A percentile compares a stretch with the other conserved stretches of the same genome.
These are phyloP conservation scores for Cheilosia pagana DNA, from an alignment of 2,888 invertebrate species.

Conservation along the genomic window DNA sequence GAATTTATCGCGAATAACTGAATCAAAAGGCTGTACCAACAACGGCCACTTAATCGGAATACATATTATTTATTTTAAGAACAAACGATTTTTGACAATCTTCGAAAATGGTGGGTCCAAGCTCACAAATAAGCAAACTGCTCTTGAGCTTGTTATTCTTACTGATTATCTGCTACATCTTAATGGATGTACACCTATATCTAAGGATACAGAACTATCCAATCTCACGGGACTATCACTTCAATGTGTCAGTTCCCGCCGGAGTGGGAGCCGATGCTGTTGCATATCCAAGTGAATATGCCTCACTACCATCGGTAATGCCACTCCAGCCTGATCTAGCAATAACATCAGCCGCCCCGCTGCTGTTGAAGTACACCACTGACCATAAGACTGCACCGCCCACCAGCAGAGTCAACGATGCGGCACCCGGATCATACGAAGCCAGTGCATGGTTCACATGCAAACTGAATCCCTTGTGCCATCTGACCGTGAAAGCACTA, in stretches of 20 bases:
- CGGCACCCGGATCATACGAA: conserved; percentile 77
- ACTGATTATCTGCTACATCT: conserved; percentile 87
- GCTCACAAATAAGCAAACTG: conserved; percentile 89
- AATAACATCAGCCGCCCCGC: conserved; percentile 33
- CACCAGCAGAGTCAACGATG: conserved; percentile 65
- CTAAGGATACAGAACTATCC: conserved; percentile 89
- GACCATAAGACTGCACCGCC: conserved; percentile 62
- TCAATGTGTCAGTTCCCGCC: conserved; percentile 77
- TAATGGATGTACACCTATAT: conserved; percentile 90
- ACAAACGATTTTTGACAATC: conserved; percentile 57
- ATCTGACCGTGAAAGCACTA: conserved; percentile 92
- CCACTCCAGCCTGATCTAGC: conserved; percentile 40
- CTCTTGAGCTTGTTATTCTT: conserved; percentile 86
- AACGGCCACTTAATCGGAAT: not conserved
- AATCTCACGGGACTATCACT: conserved; percentile 84
- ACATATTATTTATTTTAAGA: conserved; percentile 32
- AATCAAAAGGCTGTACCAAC: conserved; percentile 25
- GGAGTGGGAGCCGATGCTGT: conserved; percentile 14
- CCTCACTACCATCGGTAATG: conserved; percentile 28
- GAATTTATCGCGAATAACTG: conserved; percentile 36
- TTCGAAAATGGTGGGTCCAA: conserved; percentile 88
- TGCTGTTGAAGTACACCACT: conserved; percentile 45
- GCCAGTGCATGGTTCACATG: conserved; percentile 85
- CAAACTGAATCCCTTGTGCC: conserved; percentile 89
- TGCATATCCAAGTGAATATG: conserved; percentile 34